Evolutionary conservation across 2,113 vertebrate species (phyloP), one percentile per base, ranked within the genome.

Genomic region (Chaenocephalus aceratus): DNA sequence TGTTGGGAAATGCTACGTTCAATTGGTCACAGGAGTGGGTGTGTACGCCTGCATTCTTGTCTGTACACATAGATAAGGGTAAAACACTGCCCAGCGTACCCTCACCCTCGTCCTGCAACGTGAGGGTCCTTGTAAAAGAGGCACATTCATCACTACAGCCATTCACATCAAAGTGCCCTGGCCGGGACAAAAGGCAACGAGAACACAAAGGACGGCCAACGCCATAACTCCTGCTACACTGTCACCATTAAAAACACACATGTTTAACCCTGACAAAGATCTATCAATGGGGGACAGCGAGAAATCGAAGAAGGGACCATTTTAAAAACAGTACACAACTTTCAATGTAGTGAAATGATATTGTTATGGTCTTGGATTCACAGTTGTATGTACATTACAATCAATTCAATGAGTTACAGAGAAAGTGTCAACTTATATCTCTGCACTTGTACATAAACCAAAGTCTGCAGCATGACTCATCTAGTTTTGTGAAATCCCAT

Each of bases 51-150:
- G 56, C 53, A 79, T 86, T 82, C 81, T 61, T 61, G 76, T 77
- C 77, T 87, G 82, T 85, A n/a, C 82, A 85, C 63, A 83, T 2
- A 91, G 90, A 93, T 91, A 93, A 91, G 81, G 86, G 73, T 51
- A 62, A 67, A 81, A 77, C 70, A 72, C 34, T 64, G 34, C 23
- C 75, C 23, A 48, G 15, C 62, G 16, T 30, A 51, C 62, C 60
- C 76, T 71, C 64, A 71, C 76, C 69, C 83, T 63, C 59, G 9
- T 62, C 72, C 49, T n/a, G 34, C 87, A 81, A 85, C 78, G 61
- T 80, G 52, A 86, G 81, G 67, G 45, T 73, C 74, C 79, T 86
- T 84, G 80, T 89, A 88, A 91, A 91, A 86, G 84, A 82, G 75
- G 69, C 18, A 54, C 90, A 93, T 93, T 93, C 85, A 90, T 93